These are phyloP conservation scores for Chironomus riparius DNA, from an alignment of 2,888 invertebrate species.

Conservation along the genomic window DNA sequence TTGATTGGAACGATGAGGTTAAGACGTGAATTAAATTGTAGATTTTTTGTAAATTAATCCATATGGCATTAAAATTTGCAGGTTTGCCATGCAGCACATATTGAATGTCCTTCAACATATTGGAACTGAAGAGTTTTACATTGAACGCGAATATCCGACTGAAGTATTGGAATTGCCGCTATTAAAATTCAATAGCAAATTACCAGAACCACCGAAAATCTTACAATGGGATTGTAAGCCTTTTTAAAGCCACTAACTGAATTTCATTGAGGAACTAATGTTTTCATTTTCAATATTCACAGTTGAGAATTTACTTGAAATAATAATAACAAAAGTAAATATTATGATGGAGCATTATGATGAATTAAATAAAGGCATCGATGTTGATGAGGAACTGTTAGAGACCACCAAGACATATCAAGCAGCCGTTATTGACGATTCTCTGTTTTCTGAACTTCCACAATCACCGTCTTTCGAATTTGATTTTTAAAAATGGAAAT, in stretches of 20 bases:
- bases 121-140: slow-evolving; percentile 32
- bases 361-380: neutral
- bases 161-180: slow-evolving; percentile 37
- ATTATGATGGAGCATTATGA: slow-evolving; percentile 27
- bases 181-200: slow-evolving; percentile 37
- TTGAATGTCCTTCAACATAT: slow-evolving; percentile 37
- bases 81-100: slow-evolving; percentile 27
- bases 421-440: too few relatives aligned
- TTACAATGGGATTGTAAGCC: slow-evolving; percentile 29
- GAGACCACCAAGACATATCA: too few relatives aligned
- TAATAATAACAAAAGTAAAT: slow-evolving; percentile 25
- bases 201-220: slow-evolving; percentile 37
- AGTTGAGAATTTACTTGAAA: slow-evolving; percentile 28
- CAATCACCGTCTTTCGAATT: too few relatives aligned
- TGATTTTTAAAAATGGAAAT: too few relatives aligned
- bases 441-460: too few relatives aligned
- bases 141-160: slow-evolving; percentile 35
- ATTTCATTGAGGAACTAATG: neutral
- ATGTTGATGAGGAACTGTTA: neutral
- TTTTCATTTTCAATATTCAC: neutral
- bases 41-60: neutral
- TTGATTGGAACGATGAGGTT: slow-evolving; percentile 37
- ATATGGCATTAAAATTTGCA: neutral
- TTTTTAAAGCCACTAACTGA: neutral
- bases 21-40: neutral